A percentile compares a stretch with the other conserved stretches of the same genome.
Conservation (phyloP, 2,113 vertebrate species). For the Alexandromys fortis region DNA sequence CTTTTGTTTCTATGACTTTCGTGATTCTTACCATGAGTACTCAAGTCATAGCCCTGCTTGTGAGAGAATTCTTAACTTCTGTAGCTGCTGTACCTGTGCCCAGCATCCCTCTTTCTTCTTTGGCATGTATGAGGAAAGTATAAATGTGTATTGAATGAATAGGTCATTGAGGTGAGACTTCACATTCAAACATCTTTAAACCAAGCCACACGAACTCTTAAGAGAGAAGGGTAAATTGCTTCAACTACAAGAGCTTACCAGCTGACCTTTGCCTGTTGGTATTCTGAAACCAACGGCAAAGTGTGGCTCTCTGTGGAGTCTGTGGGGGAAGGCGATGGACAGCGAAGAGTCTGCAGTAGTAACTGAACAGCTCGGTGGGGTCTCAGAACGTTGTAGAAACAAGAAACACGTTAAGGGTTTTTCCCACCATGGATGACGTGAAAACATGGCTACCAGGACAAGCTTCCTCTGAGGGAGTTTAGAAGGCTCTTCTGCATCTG, state of each 20-base stretch:
- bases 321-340: not conserved
- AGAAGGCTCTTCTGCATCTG: not conserved
- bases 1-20: not conserved
- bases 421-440: not conserved
- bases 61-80: not conserved
- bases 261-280: conserved; percentile 22
- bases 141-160: conserved; percentile 9
- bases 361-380: not conserved
- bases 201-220: not conserved
- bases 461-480: not conserved
- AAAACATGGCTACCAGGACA: not conserved
- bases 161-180: not conserved
- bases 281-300: conserved; percentile 47
- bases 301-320: not conserved
- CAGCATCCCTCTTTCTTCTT: not conserved
- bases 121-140: not conserved
- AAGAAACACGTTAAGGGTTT: not conserved
- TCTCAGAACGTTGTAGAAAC: not conserved
- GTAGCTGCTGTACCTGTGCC: not conserved
- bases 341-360: not conserved
- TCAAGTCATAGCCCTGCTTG: not conserved
- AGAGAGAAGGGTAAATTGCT: not conserved
- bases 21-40: not conserved
- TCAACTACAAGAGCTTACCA: not conserved
- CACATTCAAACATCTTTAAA: not conserved